Evolutionary conservation across 2,888 invertebrate genomes (phyloP).

Genomic region (Aphidoletes aphidimyza): DNA sequence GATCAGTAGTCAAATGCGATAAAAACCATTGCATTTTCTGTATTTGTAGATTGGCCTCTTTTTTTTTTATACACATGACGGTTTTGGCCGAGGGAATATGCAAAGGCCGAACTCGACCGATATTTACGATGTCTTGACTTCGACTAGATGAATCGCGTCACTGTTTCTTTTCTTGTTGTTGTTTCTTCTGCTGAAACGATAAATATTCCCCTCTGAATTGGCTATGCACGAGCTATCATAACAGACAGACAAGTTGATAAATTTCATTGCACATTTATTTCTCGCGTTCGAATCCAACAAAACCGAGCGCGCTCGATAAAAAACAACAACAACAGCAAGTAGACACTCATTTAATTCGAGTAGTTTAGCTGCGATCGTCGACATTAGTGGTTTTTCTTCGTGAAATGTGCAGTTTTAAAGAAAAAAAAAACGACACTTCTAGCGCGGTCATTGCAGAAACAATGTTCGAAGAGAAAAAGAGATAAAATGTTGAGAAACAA

Average conservation of each 20-base stretch:
- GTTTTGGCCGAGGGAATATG: constrained; percentile 1
- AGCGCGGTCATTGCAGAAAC: not conserved
- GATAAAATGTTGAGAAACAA: not conserved
- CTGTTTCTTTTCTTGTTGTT: not conserved
- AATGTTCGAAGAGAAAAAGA: not conserved
- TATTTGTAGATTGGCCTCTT: not conserved
- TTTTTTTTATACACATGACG: not conserved
- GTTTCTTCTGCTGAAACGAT: not conserved
- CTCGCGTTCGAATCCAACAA: not conserved
- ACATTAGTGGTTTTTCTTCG: constrained; percentile 25
- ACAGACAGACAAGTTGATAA: constrained; percentile 37
- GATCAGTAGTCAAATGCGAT: constrained; percentile 21
- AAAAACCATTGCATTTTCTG: not conserved
- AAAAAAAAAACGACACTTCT: not conserved
- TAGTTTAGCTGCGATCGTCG: constrained; percentile 4
- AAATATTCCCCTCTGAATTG: not conserved
- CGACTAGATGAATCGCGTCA: too few species aligned
- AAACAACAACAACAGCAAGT: not conserved
- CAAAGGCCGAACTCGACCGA: not conserved
- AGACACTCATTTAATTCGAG: not conserved
- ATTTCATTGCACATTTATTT: constrained; percentile 24
- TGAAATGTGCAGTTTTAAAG: not conserved
- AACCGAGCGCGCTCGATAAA: not conserved
- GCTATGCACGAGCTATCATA: not conserved
- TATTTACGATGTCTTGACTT: not conserved